Evolutionary conservation across 1,140 invertebrate species (phyloP), one percentile per base, ranked within the genome.

Genomic region (Cotesia glomerata): DNA sequence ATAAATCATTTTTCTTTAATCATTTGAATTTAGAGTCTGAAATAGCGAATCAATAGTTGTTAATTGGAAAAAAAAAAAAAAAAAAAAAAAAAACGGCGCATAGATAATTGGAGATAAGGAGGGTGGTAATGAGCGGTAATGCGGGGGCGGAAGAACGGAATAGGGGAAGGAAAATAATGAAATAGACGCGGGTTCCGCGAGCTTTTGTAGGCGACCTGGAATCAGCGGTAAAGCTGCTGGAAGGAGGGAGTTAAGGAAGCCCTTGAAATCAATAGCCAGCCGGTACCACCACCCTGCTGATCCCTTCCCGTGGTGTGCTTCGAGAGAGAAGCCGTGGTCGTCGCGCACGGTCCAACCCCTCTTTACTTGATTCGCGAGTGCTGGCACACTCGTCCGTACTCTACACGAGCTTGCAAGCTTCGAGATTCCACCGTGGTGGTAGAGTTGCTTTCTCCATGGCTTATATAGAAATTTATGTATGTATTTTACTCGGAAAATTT

Each of bases 261-360:
- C 85, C 84, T 86, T 86, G 85, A 86, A 86, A 86, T 86, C 85
- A 86, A 86, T 86, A 86, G 84, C 84, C 82, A 83, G 84, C 79
- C 81, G 79, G 83, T 82, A 84, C 81, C 80, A 79, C 81, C 81
- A 78, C 82, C 82, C 80, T 82, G 81, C 79, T 78, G 80, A 67
- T 34, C 73, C 51, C 72, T 75, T 52, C 73, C 51, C 72, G 72
- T 69, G 26, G 26, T 26, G 26, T 26, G 26, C 26, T 26, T 26
- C 26, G n/a, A n/a, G n/a, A n/a, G n/a, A n/a, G n/a, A n/a, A n/a
- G n/a, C 34, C 62, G 59, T 34, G 8, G 4, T 11, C 16, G 16
- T 26, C 49, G 45, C 65, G 39, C 63, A 65, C 45, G 13, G 65
- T 35, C 34, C 49, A 67, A 52, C 49, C 51, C 26, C 54, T 69